Conservation (phyloP, 2,113 vertebrate genomes). For the Gnathonemus echidnorhynchus region DNA sequence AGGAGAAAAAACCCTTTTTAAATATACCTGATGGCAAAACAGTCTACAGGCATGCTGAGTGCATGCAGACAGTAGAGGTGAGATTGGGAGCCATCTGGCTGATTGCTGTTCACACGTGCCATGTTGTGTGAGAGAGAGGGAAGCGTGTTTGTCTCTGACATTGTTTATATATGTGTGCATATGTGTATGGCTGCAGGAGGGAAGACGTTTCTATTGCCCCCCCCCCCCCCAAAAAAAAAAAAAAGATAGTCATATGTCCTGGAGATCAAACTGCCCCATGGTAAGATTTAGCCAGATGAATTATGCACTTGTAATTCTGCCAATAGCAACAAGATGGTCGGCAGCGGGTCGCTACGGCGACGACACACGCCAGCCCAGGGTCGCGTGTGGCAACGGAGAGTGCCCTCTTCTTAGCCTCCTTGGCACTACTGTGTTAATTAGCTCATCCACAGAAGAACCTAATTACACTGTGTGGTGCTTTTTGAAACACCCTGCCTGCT, state of each 20-base stretch:
- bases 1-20: slow-evolving; percentile 37
- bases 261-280: slow-evolving; percentile 38
- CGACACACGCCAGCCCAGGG: slow-evolving; percentile 10
- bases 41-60: neutral
- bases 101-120: slow-evolving; percentile 6
- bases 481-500: neutral
- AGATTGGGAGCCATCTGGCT: slow-evolving; percentile 47
- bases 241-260: slow-evolving; percentile 39
- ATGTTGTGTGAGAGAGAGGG: slow-evolving; percentile 30
- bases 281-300: slow-evolving; percentile 42
- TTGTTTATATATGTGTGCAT: slow-evolving; percentile 6
- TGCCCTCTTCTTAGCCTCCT: slow-evolving; percentile 14
- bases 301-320: slow-evolving; percentile 32
- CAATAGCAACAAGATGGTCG: slow-evolving; percentile 31
- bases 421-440: slow-evolving; percentile 11
- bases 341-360: slow-evolving; percentile 1
- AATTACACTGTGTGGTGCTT: neutral
- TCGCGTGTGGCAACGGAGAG: neutral
- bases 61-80: slow-evolving; percentile 1
- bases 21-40: neutral
- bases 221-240: neutral
- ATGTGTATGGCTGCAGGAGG: slow-evolving; percentile 36
- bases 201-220: slow-evolving; percentile 31
- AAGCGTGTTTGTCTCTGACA: slow-evolving; percentile 20
- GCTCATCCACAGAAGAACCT: neutral